A percentile compares a stretch with the other conserved stretches of the same genome.
phyloP scores from a whole-genome alignment of 2,113 vertebrate genomes.

The Murina feae region DNA sequence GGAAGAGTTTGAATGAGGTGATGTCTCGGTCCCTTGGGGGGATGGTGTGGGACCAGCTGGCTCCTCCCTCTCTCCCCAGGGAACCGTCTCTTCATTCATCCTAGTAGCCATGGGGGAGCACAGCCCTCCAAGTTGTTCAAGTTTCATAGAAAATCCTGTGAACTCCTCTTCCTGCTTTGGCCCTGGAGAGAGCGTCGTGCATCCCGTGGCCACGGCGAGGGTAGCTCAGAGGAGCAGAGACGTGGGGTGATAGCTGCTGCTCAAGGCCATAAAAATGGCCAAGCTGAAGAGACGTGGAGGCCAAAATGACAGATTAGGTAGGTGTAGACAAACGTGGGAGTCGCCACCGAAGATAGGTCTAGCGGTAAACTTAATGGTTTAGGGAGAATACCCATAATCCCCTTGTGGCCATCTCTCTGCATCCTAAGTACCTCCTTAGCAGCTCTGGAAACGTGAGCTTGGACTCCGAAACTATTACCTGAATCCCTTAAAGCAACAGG shows the following conservation, averaged over 20 bases:
- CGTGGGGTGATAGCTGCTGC: neutral
- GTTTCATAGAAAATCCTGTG: neutral
- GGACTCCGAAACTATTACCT: neutral
- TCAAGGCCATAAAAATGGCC: neutral
- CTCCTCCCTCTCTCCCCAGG: neutral
- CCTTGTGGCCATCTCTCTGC: neutral
- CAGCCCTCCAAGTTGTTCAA: slow-evolving; percentile 15
- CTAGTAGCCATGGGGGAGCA: neutral
- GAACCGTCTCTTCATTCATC: slow-evolving; percentile 29
- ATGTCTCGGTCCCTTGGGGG: neutral
- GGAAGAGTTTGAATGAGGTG: neutral
- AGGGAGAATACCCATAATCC: neutral
- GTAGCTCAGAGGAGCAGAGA: neutral
- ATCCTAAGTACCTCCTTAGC: neutral
- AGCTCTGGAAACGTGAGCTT: neutral
- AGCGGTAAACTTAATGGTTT: neutral
- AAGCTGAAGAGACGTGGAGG: neutral
- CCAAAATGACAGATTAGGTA: neutral
- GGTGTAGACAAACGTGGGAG: neutral
- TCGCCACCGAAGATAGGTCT: neutral
- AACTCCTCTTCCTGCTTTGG: neutral
- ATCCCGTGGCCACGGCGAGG: neutral
- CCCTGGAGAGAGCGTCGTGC: neutral
- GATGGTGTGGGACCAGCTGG: neutral
- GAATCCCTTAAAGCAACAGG: neutral